phyloP scores from a whole-genome alignment of 2,888 invertebrate species.

The Scotopteryx bipunctaria region DNA sequence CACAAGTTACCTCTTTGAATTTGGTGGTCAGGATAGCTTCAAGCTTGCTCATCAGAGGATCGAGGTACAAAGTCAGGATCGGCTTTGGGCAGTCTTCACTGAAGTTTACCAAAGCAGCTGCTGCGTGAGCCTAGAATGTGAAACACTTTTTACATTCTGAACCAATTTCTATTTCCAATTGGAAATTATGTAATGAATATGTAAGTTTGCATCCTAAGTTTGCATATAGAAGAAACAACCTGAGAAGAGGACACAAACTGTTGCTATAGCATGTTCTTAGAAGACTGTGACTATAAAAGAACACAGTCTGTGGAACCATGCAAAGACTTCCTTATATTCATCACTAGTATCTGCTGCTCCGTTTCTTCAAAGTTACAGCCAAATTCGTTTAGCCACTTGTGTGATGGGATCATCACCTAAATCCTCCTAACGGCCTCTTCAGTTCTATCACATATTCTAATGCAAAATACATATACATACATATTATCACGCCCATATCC shows the following conservation, averaged over 20 bases:
- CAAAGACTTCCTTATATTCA: neutral
- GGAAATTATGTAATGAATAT: too few species aligned
- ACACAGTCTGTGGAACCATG: conserved; percentile 18
- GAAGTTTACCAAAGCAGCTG: conserved; percentile 99
- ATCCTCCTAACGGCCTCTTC: too few species aligned
- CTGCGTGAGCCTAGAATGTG: conserved; percentile 85
- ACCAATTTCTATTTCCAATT: too few species aligned
- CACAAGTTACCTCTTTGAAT: conserved; percentile 90
- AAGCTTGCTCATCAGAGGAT: conserved; percentile 95
- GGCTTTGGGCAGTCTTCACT: conserved; percentile 99
- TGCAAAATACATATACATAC: too few species aligned
- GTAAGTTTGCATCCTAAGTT: conserved; percentile 6
- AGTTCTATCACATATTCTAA: too few species aligned
- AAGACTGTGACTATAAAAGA: conserved; percentile 18
- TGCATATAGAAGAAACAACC: conserved; percentile 1
- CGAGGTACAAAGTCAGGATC: conserved; percentile 95
- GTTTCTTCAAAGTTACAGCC: too few species aligned
- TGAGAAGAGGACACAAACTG: conserved; percentile 2
- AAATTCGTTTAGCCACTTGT: too few species aligned
- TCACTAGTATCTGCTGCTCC: too few species aligned
- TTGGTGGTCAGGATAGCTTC: conserved; percentile 95
- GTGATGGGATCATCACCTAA: too few species aligned
- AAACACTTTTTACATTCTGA: neutral
- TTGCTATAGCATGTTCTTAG: conserved; percentile 24
- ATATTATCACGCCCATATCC: too few species aligned